Conservation (phyloP, 2,797 vertebrate species). For the Pagetopsis macropterus region DNA sequence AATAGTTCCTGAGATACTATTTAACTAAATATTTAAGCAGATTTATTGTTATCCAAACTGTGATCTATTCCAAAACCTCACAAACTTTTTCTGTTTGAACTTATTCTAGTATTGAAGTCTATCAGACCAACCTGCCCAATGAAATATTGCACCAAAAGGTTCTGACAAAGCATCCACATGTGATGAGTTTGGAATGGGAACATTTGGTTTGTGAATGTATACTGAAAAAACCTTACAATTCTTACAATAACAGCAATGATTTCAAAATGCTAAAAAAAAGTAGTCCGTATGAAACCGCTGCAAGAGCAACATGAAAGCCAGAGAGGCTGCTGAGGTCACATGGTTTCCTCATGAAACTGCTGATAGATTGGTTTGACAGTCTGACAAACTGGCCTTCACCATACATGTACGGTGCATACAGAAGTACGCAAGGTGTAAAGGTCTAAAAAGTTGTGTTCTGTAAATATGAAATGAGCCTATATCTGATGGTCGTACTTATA, state of each 20-base stretch:
- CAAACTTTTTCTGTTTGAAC: too few species aligned
- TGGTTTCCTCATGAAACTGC: slow-evolving; percentile 4
- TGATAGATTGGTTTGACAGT: slow-evolving; percentile 53
- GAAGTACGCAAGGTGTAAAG: slow-evolving; percentile 18
- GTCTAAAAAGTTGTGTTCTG: slow-evolving; percentile 38
- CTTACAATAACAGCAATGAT: not conserved
- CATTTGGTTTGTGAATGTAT: not conserved
- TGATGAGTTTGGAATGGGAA: too few species aligned
- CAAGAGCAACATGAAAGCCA: slow-evolving; percentile 1
- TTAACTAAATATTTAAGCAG: too few species aligned
- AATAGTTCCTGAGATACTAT: too few species aligned
- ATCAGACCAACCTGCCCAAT: too few species aligned
- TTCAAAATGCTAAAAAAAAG: slow-evolving; percentile 3
- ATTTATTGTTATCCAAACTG: too few species aligned
- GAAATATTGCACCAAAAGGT: too few species aligned
- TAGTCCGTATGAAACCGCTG: slow-evolving; percentile 7
- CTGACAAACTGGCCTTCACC: slow-evolving; percentile 53
- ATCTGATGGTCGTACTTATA: slow-evolving; percentile 36
- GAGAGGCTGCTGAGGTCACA: not conserved
- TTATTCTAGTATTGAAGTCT: too few species aligned
- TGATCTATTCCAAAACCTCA: too few species aligned
- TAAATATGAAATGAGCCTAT: slow-evolving; percentile 49
- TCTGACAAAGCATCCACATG: too few species aligned
- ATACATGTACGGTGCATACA: slow-evolving; percentile 19
- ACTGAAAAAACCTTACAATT: not conserved